Evolutionary conservation across 2,797 vertebrate genomes (phyloP), one percentile per base, ranked within the genome.

Genomic region (Podarcis lilfordi): DNA sequence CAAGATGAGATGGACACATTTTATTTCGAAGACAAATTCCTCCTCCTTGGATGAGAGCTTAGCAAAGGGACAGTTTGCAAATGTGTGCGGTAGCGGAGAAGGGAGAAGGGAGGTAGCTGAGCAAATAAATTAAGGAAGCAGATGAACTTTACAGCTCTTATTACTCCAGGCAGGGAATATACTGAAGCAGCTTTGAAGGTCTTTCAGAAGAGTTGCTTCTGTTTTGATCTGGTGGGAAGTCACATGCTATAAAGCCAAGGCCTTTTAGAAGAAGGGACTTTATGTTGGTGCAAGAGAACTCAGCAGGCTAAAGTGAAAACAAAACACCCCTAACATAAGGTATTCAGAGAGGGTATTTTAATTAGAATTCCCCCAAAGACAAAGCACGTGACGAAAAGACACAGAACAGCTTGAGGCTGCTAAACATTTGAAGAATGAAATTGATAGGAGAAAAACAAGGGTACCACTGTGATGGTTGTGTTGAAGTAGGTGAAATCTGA

Each of bases 121-220:
- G 84, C 23, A 85, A 85, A 86, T 86, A 89, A 83, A 82, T 88
- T 88, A 88, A 89, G 78, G 43, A 59, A 85, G 78, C 71, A 76
- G 71, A 19, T 71, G 3, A 2, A 78, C 77, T 80, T 75, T 76
- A n/a, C 82, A 43, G 8, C 45, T 89, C 64, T 91, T 78, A 55
- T 2, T 72, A 32, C 50, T 72, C 72, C 0, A 4, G 13, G 72
- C 0, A 1, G 83, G 85, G 74, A 69, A 84, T 35, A 15, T 59
- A 78, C 27, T 19, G 75, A 25, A 15, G 5, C 23, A 69, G 17
- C 69, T 50, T 27, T 11, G 8, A 76, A 85, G 69, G 3, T 4
- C 86, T 40, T 80, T 77, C 27, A 23, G 0, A 0, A 77, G n/a
- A 3, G 11, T 64, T 13, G 0, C 78, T 80, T 80, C n/a, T 0